phyloP scores from a whole-genome alignment of 2,797 vertebrate species.

The Muscicapa striata region DNA sequence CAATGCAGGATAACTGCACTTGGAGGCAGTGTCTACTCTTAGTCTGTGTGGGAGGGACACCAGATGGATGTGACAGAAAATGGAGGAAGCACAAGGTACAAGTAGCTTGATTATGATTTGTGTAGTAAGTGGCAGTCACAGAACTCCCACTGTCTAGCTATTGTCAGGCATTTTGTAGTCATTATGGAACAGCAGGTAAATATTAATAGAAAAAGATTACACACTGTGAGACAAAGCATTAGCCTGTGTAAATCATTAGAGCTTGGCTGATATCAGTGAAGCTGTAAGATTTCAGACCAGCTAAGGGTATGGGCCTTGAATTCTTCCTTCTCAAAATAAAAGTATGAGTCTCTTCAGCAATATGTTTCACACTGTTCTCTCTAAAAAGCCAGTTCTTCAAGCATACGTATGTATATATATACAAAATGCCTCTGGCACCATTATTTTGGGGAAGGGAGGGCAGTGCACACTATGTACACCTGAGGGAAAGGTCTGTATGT shows the following conservation, averaged over 20 bases:
- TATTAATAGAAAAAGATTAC: conserved; percentile 44
- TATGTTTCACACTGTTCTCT: background rate
- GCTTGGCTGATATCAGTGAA: background rate
- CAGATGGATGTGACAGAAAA: conserved; percentile 47
- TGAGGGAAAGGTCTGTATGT: background rate
- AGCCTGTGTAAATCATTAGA: background rate
- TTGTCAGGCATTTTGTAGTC: conserved; percentile 33
- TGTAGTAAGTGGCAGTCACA: conserved; percentile 28
- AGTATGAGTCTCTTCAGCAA: background rate
- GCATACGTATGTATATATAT: too few relatives aligned
- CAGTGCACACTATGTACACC: background rate
- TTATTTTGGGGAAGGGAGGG: background rate
- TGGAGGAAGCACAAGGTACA: background rate
- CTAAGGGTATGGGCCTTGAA: background rate
- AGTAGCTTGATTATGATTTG: conserved; percentile 6
- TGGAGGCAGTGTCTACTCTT: background rate
- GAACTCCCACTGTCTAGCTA: conserved; percentile 59
- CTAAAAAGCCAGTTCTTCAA: background rate
- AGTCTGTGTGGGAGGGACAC: conserved; percentile 26
- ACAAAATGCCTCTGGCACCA: background rate
- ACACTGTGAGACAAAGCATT: conserved; percentile 12
- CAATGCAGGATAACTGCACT: background rate
- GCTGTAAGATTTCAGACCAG: background rate
- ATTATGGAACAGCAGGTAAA: conserved; percentile 63
- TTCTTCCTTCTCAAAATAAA: background rate